Percentiles rank a stretch among this genome's conserved stretches.
Evolutionary conservation across 2,888 invertebrate genomes (phyloP).

Genomic region (Labia minor): DNA sequence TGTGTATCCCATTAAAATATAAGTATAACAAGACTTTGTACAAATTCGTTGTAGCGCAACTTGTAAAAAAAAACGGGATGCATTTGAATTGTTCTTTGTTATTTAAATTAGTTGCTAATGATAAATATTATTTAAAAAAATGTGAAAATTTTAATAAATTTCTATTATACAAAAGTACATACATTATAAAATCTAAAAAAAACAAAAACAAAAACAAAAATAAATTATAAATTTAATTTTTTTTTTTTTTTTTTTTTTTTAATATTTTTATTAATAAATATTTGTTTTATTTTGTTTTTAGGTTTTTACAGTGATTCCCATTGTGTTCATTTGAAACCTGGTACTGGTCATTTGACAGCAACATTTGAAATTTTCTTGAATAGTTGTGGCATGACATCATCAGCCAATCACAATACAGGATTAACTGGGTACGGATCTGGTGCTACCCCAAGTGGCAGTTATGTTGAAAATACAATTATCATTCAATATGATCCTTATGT

Average conservation of each 20-base stretch:
- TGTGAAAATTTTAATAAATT: too few relatives aligned
- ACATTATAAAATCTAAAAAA: neutral
- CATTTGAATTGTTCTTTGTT: neutral
- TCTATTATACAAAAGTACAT: too few relatives aligned
- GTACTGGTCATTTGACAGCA: slow-evolving; percentile 79
- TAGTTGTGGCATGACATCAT: slow-evolving; percentile 87
- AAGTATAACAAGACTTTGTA: neutral
- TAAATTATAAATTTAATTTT: too few relatives aligned
- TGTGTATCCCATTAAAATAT: neutral
- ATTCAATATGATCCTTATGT: slow-evolving; percentile 92
- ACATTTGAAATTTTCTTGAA: slow-evolving; percentile 90
- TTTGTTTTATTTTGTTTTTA: too few relatives aligned
- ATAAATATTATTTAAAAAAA: too few relatives aligned
- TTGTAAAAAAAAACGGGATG: neutral
- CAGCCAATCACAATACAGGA: slow-evolving; percentile 78
- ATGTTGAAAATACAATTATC: slow-evolving; percentile 89
- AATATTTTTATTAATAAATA: too few relatives aligned
- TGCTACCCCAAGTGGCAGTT: slow-evolving; percentile 82
- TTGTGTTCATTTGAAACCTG: slow-evolving; percentile 84
- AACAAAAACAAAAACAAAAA: too few relatives aligned
- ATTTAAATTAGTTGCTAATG: too few relatives aligned
- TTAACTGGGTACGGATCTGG: slow-evolving; percentile 55
- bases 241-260: too few relatives aligned
- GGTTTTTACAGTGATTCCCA: slow-evolving; percentile 81
- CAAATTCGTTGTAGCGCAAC: neutral